These are phyloP conservation scores for Montipora capricornis DNA, from an alignment of 64 coral and sea anemone genomes.

Conservation along the genomic window DNA sequence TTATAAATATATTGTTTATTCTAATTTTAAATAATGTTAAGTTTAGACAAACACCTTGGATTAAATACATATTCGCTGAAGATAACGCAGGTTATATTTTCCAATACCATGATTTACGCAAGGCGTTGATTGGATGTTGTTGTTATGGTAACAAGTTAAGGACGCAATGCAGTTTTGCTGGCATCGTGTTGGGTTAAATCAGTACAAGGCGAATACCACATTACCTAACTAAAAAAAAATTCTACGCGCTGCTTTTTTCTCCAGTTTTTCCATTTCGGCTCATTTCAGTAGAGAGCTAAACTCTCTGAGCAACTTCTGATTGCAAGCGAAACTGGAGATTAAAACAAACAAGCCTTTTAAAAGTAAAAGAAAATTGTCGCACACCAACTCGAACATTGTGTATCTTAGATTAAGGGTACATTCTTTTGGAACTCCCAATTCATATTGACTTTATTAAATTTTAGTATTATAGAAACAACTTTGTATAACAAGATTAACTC, in stretches of 20 bases:
- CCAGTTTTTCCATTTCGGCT: neutral
- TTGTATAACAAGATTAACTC: no score
- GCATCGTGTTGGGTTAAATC: neutral
- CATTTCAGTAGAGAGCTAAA: neutral
- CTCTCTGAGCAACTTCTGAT: neutral
- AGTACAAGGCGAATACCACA: neutral
- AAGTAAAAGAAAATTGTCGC: no score
- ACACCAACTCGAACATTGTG: neutral
- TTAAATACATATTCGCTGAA: neutral
- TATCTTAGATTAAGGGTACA: neutral
- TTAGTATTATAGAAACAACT: no score
- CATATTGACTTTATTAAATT: no score
- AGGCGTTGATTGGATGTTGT: neutral
- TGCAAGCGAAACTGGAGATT: neutral
- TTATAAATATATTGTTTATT: constrained; percentile 36
- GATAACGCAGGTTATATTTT: neutral
- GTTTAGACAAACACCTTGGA: neutral
- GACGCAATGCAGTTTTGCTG: neutral
- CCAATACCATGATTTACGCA: neutral
- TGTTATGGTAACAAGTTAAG: neutral
- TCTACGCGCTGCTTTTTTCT: neutral
- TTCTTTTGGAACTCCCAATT: no score
- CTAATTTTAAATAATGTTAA: constrained; percentile 8
- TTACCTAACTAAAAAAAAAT: neutral
- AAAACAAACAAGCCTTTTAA: neutral